Percentiles rank a stretch among this genome's conserved stretches.
Conservation (phyloP, 2,113 vertebrate genomes). For the Prunella himalayana region DNA sequence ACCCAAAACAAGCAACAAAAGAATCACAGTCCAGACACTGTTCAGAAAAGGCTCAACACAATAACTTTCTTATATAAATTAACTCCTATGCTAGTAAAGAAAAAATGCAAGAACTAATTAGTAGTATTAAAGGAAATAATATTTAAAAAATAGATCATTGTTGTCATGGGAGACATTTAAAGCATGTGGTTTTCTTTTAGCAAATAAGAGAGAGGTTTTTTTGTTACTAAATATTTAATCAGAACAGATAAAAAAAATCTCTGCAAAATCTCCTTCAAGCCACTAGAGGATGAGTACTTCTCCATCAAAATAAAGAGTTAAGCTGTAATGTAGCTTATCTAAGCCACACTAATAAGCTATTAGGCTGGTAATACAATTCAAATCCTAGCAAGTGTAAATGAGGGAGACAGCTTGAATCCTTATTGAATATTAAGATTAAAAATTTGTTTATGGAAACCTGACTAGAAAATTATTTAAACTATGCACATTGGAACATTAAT, state of each 20-base stretch:
- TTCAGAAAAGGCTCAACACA: not conserved
- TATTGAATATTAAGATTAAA: not conserved
- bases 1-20: not conserved
- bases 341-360: constrained; percentile 40
- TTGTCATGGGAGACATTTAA: not conserved
- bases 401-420: not conserved
- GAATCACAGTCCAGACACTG: not conserved
- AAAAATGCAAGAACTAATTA: not conserved
- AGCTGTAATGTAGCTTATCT: constrained; percentile 38
- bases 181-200: not conserved
- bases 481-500: not conserved
- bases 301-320: constrained; percentile 48
- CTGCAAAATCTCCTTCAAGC: constrained; percentile 28
- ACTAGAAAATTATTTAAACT: not conserved
- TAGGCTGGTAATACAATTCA: constrained; percentile 37
- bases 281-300: constrained; percentile 23
- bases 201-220: not conserved
- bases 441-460: not conserved
- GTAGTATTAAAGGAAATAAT: not conserved
- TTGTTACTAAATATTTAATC: constrained; percentile 53
- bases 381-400: constrained; percentile 27
- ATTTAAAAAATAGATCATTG: not conserved
- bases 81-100: not conserved
- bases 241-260: not conserved
- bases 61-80: not conserved